Conservation (phyloP, 1,140 invertebrate species). For the Diuraphis noxia region DNA sequence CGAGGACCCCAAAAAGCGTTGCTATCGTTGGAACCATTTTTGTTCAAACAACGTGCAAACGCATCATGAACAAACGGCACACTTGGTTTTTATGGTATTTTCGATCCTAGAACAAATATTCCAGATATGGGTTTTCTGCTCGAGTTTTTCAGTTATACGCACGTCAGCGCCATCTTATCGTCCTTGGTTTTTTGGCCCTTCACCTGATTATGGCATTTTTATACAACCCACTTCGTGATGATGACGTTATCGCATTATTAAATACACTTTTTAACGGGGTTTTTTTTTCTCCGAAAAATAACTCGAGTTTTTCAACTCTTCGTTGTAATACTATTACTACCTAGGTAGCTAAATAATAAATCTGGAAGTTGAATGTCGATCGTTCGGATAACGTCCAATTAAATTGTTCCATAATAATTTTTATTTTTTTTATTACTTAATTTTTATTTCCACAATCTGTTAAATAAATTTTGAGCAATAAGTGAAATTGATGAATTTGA, state of each 20-base stretch:
- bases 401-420: background rate
- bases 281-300: background rate
- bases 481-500: no score
- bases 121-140: background rate
- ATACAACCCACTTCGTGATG: background rate
- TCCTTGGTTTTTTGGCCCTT: background rate
- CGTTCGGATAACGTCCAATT: background rate
- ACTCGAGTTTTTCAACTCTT: background rate
- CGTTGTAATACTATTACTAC: no score
- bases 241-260: background rate
- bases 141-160: background rate
- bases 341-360: background rate
- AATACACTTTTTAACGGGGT: background rate
- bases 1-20: background rate
- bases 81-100: conserved; percentile 33
- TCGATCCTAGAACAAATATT: conserved; percentile 3
- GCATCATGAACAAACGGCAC: conserved; percentile 19
- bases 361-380: background rate
- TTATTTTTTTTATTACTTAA: no score
- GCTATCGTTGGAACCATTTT: conserved; percentile 36
- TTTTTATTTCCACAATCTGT: no score
- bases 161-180: background rate
- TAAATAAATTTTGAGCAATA: no score
- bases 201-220: background rate
- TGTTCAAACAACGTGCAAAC: conserved; percentile 3